Base-by-base conservation (phyloP, 1,140 invertebrate species). In the Ceratosolen fusciceps region DNA sequence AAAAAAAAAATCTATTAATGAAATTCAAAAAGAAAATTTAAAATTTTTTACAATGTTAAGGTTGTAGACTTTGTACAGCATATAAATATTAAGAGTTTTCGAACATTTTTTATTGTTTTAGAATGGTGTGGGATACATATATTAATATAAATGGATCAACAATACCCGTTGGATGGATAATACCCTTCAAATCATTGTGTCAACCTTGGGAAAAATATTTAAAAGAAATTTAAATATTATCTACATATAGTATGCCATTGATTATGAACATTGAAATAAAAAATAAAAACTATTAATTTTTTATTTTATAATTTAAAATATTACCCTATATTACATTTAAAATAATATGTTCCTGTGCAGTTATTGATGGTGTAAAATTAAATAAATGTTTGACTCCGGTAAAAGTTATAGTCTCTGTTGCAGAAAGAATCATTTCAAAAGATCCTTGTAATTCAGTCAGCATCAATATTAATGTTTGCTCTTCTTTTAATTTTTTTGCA, bases 401-500 rank as follows among this genome's bases (percentile, higher is more conserved):
- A 67, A 82, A 79, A 73, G 88, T 83, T 56, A 81, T 80, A 58
- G 81, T 86, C 83, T 89, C 84, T 8, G 93, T 91, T 21, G 91
- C 91, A 9, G 93, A 91, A 54, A 95, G 85, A n/a, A 96, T 85
- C 85, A 95, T 92, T 81, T 93, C 90, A 60, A 96, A 91, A 31
- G 92, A 91, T n/a, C 95, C 95, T 87, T 95, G 93, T 19, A 96
- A 84, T 83, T 92, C 90, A 78, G 92, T 84, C 47, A 95, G 86
- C 37, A 92, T 89, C 74, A 91, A 89, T 72, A 92, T 93, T 16
- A 95, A 90, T 12, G 93, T 87, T 54, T 94, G 91, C 90, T 97
- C 96, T 82, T 92, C 90, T 47, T 92, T 88, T 26, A 97, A 86
- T 82, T 93, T 91, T 62, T 92, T 85, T 37, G 91, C 89, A 10